phyloP scores from a whole-genome alignment of 1,140 invertebrate species.

The Drosophila lowei region DNA sequence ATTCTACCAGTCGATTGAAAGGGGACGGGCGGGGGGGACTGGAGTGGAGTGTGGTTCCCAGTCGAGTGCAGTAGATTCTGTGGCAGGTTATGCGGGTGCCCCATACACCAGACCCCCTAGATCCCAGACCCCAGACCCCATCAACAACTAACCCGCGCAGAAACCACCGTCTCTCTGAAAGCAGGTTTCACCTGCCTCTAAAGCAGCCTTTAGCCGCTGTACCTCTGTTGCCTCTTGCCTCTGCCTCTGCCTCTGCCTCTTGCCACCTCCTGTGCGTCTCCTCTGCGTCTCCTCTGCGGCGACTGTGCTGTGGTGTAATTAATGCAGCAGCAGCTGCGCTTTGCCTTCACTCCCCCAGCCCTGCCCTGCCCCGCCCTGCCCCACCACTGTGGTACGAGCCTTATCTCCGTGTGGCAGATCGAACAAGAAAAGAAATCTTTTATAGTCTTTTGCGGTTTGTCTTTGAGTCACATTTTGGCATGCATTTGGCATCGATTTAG shows the following conservation, averaged over 20 bases:
- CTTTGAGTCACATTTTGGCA: constrained; percentile 63
- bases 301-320: constrained; percentile 67
- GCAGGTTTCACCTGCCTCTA: constrained; percentile 61
- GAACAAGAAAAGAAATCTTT: constrained; percentile 72
- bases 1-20: constrained; percentile 10
- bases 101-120: constrained; percentile 3
- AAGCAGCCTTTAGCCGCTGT: constrained; percentile 1
- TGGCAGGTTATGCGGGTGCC: constrained; percentile 66
- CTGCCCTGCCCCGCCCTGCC: neutral
- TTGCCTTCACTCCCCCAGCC: constrained; percentile 42
- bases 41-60: neutral
- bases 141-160: neutral
- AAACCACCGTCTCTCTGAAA: constrained; percentile 14
- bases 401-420: constrained; percentile 75
- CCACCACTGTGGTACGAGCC: constrained; percentile 6
- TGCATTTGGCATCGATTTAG: constrained; percentile 71
- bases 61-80: neutral
- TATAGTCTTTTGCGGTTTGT: constrained; percentile 80
- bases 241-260: neutral
- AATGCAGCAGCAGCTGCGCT: constrained; percentile 79
- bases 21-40: constrained; percentile 3
- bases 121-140: constrained; percentile 26
- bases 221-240: neutral
- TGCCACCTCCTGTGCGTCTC: neutral
- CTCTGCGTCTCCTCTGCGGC: constrained; percentile 14